phyloP scores from a whole-genome alignment of 1,140 invertebrate genomes.

The Leucophenga varia region DNA sequence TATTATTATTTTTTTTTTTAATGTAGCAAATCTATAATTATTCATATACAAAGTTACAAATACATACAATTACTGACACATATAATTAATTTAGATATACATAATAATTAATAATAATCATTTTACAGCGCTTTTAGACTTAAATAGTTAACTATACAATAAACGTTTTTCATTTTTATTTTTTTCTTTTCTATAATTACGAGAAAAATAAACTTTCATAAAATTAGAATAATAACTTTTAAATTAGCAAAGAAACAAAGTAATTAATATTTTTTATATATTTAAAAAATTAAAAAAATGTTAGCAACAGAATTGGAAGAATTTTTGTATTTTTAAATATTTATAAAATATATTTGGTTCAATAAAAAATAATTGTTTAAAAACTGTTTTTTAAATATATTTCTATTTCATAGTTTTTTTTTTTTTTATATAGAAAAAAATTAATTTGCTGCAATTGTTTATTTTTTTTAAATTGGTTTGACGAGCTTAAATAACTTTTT shows the following conservation, averaged over 20 bases:
- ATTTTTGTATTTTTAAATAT: constrained; percentile 1
- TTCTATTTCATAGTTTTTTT: constrained; percentile 3
- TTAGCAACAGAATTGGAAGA: constrained; percentile 36
- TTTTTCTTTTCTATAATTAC: too few relatives aligned
- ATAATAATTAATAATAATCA: too few relatives aligned
- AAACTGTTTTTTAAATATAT: constrained; percentile 5
- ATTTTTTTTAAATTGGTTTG: constrained; percentile 19
- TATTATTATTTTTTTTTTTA: not conserved
- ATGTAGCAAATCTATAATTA: not conserved
- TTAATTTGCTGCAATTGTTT: not conserved
- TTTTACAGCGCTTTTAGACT: too few relatives aligned
- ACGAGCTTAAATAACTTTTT: constrained; percentile 13
- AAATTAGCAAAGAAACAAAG: too few relatives aligned
- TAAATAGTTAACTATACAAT: too few relatives aligned
- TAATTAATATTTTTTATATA: too few relatives aligned
- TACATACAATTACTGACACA: too few relatives aligned
- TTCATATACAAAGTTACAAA: not conserved
- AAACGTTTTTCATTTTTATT: too few relatives aligned
- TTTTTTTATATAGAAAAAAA: not conserved
- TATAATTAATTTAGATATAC: too few relatives aligned
- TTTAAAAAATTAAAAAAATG: too few relatives aligned
- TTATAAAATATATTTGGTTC: constrained; percentile 1
- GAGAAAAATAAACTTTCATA: too few relatives aligned
- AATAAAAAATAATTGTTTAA: not conserved
- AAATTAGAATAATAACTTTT: too few relatives aligned